Evolutionary conservation across 1,140 invertebrate genomes (phyloP).

Genomic region (Phenacoccus solenopsis): DNA sequence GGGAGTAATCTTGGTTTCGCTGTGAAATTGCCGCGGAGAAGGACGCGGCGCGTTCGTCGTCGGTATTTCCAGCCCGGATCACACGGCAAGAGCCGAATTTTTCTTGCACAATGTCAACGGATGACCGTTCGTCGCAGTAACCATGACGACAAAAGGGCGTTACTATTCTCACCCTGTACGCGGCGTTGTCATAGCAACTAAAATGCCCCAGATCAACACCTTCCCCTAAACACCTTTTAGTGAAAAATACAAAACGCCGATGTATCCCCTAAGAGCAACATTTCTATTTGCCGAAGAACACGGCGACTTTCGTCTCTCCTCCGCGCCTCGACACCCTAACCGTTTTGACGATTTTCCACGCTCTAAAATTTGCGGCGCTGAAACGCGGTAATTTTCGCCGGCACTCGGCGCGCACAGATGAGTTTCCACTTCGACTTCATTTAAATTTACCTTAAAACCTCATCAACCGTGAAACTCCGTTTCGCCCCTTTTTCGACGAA

Average conservation of each 20-base stretch:
- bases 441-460: slow-evolving; percentile 3
- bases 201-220: slow-evolving; percentile 15
- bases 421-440: neutral
- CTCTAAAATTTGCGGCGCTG: neutral
- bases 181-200: slow-evolving; percentile 11
- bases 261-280: slow-evolving; percentile 13
- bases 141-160: slow-evolving; percentile 15
- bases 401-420: neutral
- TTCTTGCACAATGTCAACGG: slow-evolving; percentile 13
- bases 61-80: neutral
- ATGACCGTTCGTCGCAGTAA: slow-evolving; percentile 16
- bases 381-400: neutral
- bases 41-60: neutral
- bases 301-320: neutral
- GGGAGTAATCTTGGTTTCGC: neutral
- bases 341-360: neutral
- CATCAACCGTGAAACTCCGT: neutral
- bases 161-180: slow-evolving; percentile 12
- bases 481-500: neutral
- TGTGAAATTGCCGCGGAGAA: too few relatives aligned
- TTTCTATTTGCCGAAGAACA: slow-evolving; percentile 13
- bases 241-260: slow-evolving; percentile 13
- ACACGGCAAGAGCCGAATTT: neutral
- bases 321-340: neutral
- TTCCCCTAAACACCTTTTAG: slow-evolving; percentile 13